Evolutionary conservation across 2,888 invertebrate genomes (phyloP).

Genomic region (Graphium colonna): DNA sequence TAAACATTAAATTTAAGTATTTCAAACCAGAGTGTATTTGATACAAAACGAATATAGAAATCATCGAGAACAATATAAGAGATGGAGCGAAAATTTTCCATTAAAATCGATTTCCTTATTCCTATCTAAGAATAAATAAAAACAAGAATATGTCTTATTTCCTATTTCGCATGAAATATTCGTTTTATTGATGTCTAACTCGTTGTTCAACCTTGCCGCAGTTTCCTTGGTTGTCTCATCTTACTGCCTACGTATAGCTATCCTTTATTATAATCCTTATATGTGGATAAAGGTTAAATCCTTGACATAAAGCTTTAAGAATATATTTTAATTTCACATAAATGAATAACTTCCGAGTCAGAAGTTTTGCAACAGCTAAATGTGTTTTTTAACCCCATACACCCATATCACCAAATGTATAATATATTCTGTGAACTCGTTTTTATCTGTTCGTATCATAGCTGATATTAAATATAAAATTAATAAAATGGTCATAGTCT

Average conservation of each 20-base stretch:
- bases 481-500: slow-evolving; percentile 8
- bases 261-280: too few species aligned
- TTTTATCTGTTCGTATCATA: neutral
- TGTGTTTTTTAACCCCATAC: too few species aligned
- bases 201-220: slow-evolving; percentile 6
- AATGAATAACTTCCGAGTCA: too few species aligned
- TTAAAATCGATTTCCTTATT: neutral
- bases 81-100: neutral
- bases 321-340: too few species aligned
- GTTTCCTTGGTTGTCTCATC: neutral
- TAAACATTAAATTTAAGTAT: too few species aligned
- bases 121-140: neutral
- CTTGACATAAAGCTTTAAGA: too few species aligned
- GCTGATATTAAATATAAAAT: neutral
- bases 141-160: slow-evolving; percentile 3
- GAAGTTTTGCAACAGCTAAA: too few species aligned
- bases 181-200: slow-evolving; percentile 5
- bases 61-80: neutral
- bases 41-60: neutral
- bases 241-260: too few species aligned
- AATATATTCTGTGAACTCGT: too few species aligned
- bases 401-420: too few species aligned
- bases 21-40: too few species aligned
- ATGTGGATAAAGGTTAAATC: too few species aligned
- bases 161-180: slow-evolving; percentile 6